A percentile compares a stretch with the other conserved stretches of the same genome.
Conservation (phyloP, 2,888 invertebrate genomes). For the Netelia inedita region DNA sequence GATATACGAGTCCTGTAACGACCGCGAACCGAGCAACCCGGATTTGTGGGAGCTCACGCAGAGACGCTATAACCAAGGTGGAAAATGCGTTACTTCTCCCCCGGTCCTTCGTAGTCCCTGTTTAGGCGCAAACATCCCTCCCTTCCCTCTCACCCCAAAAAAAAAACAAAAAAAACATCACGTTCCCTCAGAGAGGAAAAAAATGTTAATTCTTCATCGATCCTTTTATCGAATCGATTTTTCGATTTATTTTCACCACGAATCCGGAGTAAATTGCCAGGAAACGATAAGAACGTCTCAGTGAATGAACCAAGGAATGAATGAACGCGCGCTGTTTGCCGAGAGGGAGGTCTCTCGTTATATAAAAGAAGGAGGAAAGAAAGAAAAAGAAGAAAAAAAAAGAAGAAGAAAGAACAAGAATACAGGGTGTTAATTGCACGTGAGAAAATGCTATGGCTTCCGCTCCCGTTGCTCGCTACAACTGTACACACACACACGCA, state of each 20-base stretch:
- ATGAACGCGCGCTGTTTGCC: neutral
- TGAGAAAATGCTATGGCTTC: constrained; percentile 70
- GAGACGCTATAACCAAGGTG: constrained; percentile 11
- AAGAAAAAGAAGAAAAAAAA: constrained; percentile 15
- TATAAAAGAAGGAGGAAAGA: constrained; percentile 10
- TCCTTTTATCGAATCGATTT: neutral
- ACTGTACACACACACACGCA: neutral
- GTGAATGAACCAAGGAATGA: constrained; percentile 14
- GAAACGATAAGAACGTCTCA: neutral
- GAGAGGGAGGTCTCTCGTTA: constrained; percentile 21
- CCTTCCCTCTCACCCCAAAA: too few species aligned
- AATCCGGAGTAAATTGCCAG: neutral
- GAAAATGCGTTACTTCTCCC: constrained; percentile 43
- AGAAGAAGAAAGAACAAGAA: constrained; percentile 25
- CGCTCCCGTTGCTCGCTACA: constrained; percentile 63
- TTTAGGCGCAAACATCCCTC: constrained; percentile 14
- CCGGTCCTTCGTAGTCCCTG: constrained; percentile 14
- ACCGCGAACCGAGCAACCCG: constrained; percentile 65
- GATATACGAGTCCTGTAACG: constrained; percentile 78
- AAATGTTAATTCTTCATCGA: too few species aligned
- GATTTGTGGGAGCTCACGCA: constrained; percentile 58
- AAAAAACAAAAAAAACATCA: neutral
- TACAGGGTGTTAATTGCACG: constrained; percentile 66
- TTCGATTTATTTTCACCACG: neutral
- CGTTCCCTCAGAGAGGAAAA: neutral